These are phyloP conservation scores for Apostichopus japonicus DNA, from an alignment of 35 echinoderm and acorn worm genomes.

Conservation along the genomic window DNA sequence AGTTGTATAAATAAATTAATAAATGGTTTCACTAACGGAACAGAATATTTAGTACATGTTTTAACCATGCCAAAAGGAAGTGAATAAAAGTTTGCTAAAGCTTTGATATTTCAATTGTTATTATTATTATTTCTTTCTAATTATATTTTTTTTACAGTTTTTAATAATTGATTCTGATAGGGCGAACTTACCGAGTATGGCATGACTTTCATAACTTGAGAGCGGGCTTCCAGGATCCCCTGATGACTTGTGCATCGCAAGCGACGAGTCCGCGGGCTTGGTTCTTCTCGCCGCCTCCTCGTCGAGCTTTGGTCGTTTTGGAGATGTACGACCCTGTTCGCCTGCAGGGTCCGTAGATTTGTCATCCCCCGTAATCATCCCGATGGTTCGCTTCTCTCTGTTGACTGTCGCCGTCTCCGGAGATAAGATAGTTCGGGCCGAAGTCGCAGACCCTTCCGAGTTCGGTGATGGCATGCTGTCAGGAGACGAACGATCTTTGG, in stretches of 20 bases:
- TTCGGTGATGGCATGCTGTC: background rate
- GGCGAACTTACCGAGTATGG: conserved; percentile 22
- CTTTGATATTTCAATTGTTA: too few relatives aligned
- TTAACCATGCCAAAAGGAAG: too few relatives aligned
- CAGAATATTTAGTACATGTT: too few relatives aligned
- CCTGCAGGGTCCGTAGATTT: background rate
- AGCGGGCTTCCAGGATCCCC: conserved; percentile 5
- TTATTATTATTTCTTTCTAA: too few relatives aligned
- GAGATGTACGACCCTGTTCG: background rate
- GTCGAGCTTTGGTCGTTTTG: conserved; percentile 3
- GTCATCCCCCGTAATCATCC: conserved; percentile 5
- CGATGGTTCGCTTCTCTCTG: conserved; percentile 22
- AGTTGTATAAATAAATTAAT: too few relatives aligned
- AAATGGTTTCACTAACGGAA: too few relatives aligned
- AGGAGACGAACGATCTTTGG: background rate
- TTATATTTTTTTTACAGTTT: background rate
- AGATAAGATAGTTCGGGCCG: background rate
- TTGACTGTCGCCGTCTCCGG: background rate
- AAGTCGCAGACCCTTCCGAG: background rate
- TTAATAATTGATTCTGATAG: background rate
- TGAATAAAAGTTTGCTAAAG: too few relatives aligned
- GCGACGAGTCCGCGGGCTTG: background rate
- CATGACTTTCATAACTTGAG: conserved; percentile 42
- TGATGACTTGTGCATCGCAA: conserved; percentile 14
- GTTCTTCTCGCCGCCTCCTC: background rate